These are phyloP conservation scores for Urocolius indicus DNA, from an alignment of 2,113 vertebrate genomes.

Conservation along the genomic window DNA sequence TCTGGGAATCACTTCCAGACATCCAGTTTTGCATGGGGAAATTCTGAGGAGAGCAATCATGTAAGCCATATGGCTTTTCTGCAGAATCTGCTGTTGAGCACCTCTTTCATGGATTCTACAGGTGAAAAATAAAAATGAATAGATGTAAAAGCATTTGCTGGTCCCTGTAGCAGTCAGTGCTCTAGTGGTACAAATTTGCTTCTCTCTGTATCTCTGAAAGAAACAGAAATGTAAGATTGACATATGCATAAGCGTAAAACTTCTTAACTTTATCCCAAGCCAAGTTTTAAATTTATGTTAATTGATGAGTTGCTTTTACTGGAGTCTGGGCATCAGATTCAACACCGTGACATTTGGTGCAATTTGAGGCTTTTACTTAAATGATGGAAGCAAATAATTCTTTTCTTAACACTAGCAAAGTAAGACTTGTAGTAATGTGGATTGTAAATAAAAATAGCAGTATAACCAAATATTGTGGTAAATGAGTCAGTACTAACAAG, in stretches of 20 bases:
- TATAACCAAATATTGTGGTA: neutral
- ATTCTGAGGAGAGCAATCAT: accelerated
- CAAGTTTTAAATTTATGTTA: neutral
- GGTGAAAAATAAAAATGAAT: neutral
- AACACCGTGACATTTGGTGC: neutral
- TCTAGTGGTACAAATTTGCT: neutral
- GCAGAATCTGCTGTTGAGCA: neutral
- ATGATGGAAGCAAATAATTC: neutral
- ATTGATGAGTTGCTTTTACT: neutral
- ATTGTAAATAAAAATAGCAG: neutral
- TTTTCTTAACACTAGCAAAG: neutral
- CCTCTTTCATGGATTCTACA: neutral
- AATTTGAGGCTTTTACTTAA: neutral
- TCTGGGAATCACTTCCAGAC: neutral
- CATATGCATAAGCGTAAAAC: neutral
- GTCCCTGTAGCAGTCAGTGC: neutral
- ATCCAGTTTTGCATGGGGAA: neutral
- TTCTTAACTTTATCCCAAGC: neutral
- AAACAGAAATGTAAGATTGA: neutral
- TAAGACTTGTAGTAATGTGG: neutral
- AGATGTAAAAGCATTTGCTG: neutral
- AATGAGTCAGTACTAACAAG: neutral
- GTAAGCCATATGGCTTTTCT: neutral
- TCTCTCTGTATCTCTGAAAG: neutral
- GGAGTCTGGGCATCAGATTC: neutral